A percentile compares a stretch with the other conserved stretches of the same genome.
These are phyloP conservation scores for Coenonympha arcania DNA, from an alignment of 2,888 invertebrate species.

Conservation along the genomic window DNA sequence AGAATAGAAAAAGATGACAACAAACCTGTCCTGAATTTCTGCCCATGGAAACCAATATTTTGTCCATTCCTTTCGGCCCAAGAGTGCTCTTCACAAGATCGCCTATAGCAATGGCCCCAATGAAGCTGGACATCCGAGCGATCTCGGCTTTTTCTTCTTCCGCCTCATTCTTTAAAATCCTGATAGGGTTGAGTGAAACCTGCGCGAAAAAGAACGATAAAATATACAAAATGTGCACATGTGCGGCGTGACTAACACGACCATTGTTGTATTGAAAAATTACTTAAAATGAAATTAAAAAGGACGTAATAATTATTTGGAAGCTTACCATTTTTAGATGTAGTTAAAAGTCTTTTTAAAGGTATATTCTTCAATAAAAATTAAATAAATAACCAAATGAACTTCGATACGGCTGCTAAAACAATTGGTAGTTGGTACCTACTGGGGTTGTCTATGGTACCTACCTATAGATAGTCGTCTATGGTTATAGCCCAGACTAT, in stretches of 20 bases:
- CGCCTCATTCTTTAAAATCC: constrained; percentile 95
- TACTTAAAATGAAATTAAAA: not conserved
- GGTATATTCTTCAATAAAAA: not conserved
- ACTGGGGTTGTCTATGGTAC: too few relatives aligned
- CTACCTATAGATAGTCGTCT: too few relatives aligned
- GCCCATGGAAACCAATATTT: constrained; percentile 87
- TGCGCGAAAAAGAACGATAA: constrained; percentile 43
- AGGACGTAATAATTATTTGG: not conserved
- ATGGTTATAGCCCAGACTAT: too few relatives aligned
- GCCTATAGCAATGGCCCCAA: constrained; percentile 98
- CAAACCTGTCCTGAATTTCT: constrained; percentile 80
- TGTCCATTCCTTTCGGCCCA: constrained; percentile 99
- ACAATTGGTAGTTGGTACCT: too few relatives aligned
- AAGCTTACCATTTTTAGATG: constrained; percentile 19
- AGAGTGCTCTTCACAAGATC: constrained; percentile 98
- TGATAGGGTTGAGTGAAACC: constrained; percentile 93
- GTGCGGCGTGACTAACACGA: constrained; percentile 16
- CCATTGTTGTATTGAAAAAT: not conserved
- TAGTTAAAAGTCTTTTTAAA: not conserved
- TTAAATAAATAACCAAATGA: constrained; percentile 6
- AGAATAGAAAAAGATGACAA: too few relatives aligned
- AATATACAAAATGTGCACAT: constrained; percentile 24
- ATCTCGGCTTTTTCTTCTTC: constrained; percentile 98
- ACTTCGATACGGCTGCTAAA: too few relatives aligned
- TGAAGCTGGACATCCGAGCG: constrained; percentile 97